These are phyloP conservation scores for Ochropleura plecta DNA, from an alignment of 2,888 invertebrate species.

Conservation along the genomic window DNA sequence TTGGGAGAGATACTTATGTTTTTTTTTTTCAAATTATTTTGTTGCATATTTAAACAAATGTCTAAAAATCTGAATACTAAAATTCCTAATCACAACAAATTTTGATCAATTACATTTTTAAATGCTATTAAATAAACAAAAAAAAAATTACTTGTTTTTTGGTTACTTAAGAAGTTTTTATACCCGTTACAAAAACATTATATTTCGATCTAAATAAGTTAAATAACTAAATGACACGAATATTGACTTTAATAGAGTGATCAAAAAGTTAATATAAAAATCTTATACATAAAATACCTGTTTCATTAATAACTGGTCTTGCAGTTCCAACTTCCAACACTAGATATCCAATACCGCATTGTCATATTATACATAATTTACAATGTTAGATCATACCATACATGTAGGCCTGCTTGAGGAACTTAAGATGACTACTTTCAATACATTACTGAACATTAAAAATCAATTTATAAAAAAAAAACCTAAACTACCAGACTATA, in stretches of 20 bases:
- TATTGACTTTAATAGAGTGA: neutral
- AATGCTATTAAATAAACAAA: neutral
- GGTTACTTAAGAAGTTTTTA: neutral
- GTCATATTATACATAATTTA: neutral
- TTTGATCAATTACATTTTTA: neutral
- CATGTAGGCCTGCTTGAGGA: neutral
- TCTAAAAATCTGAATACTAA: neutral
- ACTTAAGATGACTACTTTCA: neutral
- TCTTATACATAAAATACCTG: too few species aligned
- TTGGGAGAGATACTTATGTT: too few species aligned
- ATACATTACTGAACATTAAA: neutral
- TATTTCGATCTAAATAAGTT: neutral
- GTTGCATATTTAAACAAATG: too few species aligned
- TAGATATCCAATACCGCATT: neutral
- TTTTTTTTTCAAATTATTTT: too few species aligned
- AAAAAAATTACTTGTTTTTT: neutral
- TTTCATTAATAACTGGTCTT: neutral
- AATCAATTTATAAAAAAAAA: neutral
- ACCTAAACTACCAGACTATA: constrained; percentile 59
- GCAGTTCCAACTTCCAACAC: neutral
- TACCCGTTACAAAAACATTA: neutral
- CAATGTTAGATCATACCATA: neutral
- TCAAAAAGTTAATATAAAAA: neutral
- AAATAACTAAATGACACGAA: neutral
- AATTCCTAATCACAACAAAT: neutral